Percentiles rank a stretch among this genome's conserved stretches.
Conservation (phyloP, 1,140 invertebrate genomes). For the Aporrectodea caliginosa region DNA sequence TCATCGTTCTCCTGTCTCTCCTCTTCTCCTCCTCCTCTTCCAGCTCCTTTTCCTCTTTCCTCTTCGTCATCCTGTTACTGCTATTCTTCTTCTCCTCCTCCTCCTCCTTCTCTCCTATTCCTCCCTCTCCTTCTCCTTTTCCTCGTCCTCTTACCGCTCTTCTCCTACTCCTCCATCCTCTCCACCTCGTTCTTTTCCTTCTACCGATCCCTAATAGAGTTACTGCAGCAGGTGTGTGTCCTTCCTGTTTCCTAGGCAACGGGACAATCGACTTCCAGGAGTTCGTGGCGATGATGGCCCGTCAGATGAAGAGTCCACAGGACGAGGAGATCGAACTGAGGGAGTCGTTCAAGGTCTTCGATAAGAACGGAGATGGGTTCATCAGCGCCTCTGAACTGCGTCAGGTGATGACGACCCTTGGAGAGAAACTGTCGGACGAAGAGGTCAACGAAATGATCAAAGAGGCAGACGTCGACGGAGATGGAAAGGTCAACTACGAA, state of each 20-base stretch:
- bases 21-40: too few relatives aligned
- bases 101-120: too few relatives aligned
- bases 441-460: conserved; percentile 91
- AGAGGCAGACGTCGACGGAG: conserved; percentile 83
- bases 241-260: too few relatives aligned
- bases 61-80: too few relatives aligned
- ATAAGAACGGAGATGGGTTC: conserved; percentile 92
- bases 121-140: too few relatives aligned
- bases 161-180: too few relatives aligned
- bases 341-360: conserved; percentile 90
- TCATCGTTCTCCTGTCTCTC: conserved; percentile 27
- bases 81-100: too few relatives aligned
- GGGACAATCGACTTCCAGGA: conserved; percentile 30
- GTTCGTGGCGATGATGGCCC: conserved; percentile 27
- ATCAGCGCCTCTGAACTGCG: conserved; percentile 37
- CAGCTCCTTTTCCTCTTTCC: too few relatives aligned
- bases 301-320: conserved; percentile 17
- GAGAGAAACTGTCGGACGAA: conserved; percentile 67
- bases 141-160: too few relatives aligned
- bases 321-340: conserved; percentile 77
- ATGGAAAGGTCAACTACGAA: conserved; percentile 56
- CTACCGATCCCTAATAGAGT: too few relatives aligned
- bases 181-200: too few relatives aligned
- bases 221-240: too few relatives aligned
- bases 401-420: conserved; percentile 79